phyloP scores from a whole-genome alignment of 2,888 invertebrate species.

The Xestia xanthographa region DNA sequence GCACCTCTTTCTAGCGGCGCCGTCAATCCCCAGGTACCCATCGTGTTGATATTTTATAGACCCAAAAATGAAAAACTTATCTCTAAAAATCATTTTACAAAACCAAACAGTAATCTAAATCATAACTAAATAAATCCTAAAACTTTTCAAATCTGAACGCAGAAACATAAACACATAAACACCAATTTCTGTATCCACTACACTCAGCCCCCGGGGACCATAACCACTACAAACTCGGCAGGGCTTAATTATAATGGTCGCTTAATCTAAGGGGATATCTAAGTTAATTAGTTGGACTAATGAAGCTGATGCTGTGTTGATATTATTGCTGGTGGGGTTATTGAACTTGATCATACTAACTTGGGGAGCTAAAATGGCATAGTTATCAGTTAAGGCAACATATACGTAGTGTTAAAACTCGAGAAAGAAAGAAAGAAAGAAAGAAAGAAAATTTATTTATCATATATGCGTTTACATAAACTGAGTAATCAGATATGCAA shows the following conservation, averaged over 20 bases:
- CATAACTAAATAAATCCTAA: not conserved
- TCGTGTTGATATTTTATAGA: no score
- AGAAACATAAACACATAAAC: constrained; percentile 6
- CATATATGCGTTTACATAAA: no score
- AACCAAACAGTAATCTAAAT: not conserved
- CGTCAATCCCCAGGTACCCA: no score
- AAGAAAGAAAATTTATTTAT: no score
- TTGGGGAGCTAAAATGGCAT: not conserved
- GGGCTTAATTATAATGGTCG: constrained; percentile 33
- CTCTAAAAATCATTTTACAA: not conserved
- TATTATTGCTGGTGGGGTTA: constrained; percentile 2
- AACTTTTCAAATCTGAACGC: constrained; percentile 10
- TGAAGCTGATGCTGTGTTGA: constrained; percentile 27
- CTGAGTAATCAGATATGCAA: no score
- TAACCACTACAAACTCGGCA: constrained; percentile 16
- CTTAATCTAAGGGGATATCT: constrained; percentile 30
- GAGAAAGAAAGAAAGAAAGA: no score
- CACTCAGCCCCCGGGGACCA: not conserved
- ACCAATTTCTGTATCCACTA: not conserved
- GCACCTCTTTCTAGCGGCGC: no score
- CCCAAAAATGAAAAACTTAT: not conserved
- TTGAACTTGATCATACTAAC: not conserved
- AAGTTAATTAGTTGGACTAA: constrained; percentile 43
- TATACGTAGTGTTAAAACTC: no score
- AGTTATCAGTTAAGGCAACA: not conserved